Evolutionary conservation across 2,113 vertebrate species (phyloP).

Genomic region (Microtus pennsylvanicus): DNA sequence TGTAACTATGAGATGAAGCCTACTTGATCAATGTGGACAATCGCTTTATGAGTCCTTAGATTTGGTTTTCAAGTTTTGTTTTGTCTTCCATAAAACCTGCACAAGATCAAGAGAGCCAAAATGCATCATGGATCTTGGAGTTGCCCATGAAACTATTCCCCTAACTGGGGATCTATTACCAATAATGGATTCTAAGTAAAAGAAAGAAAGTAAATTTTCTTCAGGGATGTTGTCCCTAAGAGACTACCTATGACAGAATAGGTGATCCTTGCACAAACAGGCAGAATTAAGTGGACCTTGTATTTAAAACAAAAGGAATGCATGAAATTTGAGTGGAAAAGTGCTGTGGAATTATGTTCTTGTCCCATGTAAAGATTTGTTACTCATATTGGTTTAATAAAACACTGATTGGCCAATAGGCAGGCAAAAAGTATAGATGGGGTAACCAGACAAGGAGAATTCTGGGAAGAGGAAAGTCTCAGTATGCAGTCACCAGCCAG

Average conservation of each 20-base stretch:
- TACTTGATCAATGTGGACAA: neutral
- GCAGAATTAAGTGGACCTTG: neutral
- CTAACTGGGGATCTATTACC: neutral
- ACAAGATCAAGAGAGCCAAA: neutral
- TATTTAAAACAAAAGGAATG: neutral
- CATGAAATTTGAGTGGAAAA: neutral
- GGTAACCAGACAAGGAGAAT: too few relatives aligned
- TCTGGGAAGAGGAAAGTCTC: too few relatives aligned
- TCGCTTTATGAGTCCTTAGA: neutral
- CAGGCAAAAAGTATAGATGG: too few relatives aligned
- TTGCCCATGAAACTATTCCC: neutral
- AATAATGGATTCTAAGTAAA: neutral
- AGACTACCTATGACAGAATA: neutral
- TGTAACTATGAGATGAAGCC: neutral
- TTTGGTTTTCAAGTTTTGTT: neutral
- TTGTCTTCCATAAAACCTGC: neutral
- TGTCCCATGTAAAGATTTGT: too few relatives aligned
- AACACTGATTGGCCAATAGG: too few relatives aligned
- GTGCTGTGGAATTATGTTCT: too few relatives aligned
- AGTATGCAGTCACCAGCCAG: too few relatives aligned
- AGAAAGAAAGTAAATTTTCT: neutral
- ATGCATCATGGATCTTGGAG: neutral
- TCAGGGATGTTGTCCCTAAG: neutral
- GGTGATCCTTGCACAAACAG: neutral
- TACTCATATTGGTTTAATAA: too few relatives aligned